These are phyloP conservation scores for Hoplias malabaricus DNA, from an alignment of 2,113 vertebrate genomes.

Conservation along the genomic window DNA sequence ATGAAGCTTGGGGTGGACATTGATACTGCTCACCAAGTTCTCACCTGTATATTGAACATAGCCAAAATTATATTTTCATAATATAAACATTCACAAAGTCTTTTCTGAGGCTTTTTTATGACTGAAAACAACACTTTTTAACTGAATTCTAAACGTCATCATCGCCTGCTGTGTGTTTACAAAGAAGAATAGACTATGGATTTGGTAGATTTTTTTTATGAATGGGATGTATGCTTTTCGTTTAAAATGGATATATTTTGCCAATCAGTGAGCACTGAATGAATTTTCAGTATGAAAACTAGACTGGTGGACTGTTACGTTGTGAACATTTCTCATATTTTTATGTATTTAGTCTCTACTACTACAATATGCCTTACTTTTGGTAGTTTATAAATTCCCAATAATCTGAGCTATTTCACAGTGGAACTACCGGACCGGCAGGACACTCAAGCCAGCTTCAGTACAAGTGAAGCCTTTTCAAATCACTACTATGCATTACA, in stretches of 20 bases:
- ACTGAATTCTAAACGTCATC: conserved; percentile 17
- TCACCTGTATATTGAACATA: conserved; percentile 17
- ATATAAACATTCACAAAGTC: conserved; percentile 1
- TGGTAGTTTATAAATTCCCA: background rate
- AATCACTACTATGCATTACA: background rate
- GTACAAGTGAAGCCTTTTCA: background rate
- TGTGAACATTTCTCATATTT: background rate
- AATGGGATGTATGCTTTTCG: conserved; percentile 3
- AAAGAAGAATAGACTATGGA: conserved; percentile 17
- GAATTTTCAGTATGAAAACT: conserved; percentile 6
- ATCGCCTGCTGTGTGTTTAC: conserved; percentile 43
- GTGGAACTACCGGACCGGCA: background rate
- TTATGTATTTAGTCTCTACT: background rate
- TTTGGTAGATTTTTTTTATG: conserved; percentile 5
- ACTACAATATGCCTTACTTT: background rate
- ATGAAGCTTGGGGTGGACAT: background rate
- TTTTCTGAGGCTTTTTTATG: background rate
- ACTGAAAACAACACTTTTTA: conserved; percentile 5
- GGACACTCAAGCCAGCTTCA: background rate
- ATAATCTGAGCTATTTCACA: background rate
- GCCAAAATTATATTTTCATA: conserved; percentile 32
- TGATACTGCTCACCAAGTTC: background rate
- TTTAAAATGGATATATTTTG: background rate
- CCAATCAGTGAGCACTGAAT: conserved; percentile 19
- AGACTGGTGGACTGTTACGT: conserved; percentile 16